Base-by-base conservation (phyloP, 2,797 vertebrate species). In the Danio albolineatus region DNA sequence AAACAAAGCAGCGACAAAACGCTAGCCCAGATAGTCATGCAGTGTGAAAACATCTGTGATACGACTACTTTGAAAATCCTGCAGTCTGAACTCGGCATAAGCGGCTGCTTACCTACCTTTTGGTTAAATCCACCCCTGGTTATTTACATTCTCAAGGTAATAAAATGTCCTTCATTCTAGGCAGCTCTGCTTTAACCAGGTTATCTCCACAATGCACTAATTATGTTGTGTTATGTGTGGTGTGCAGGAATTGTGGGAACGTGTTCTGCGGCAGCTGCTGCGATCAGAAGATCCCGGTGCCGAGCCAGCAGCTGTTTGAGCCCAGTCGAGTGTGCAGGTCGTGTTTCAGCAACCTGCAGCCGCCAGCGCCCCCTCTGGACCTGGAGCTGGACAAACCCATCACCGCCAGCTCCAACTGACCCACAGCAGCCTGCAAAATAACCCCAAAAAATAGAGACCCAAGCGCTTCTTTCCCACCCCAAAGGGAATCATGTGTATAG, bases 221-320 rank as follows among this genome's bases (percentile, higher is more conserved):
- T 54, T 19, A 7, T 14, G 28, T n/a, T 62, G 0, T 28, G 12
- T 17, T 21, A 6, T 19, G 28, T 28, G 28, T 28, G 28, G 28
- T 28, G 28, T 75, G 65, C 92, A 99, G 97, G 97, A 98, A 98
- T 90, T 99, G 98, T 73, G 97, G 97, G 83, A 99, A 99, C 0
- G 96, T 99, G 75, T 99, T 99, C 93, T 98, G 98, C 81, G 95
- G 96, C 93, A 99, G 94, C 87, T 99, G 97, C 85, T 99, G 97
- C 75, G 96, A 98, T 90, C 97, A 99, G 96, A 99, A 98, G 95
- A 96, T 97, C 87, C 97, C 98, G 0, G 96, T 99, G 92, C 98
- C 98, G 83, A 99, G 96, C 86, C 97, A 99, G 93, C 98, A 98
- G 93, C 94, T 99, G 86, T 98, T 98, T 13, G 96, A 99, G 89